Conservation (phyloP, 2,113 vertebrate genomes). For the Sterna hirundo region DNA sequence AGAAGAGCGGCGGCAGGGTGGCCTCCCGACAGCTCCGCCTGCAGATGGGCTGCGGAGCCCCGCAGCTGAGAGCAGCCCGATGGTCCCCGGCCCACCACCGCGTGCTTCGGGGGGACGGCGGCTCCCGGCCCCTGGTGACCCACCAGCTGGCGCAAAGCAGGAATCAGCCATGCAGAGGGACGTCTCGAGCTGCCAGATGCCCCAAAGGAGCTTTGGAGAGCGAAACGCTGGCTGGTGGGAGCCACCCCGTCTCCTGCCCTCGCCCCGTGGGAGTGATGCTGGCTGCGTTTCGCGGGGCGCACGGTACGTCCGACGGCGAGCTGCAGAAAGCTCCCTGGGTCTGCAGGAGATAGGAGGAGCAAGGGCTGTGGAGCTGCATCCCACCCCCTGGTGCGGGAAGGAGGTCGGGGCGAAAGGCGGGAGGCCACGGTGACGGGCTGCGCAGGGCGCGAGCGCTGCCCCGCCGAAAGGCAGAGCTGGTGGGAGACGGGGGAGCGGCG, state of each 20-base stretch:
- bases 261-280: fast-evolving
- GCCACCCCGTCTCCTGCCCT: background rate
- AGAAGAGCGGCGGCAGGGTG: background rate
- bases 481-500: background rate
- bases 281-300: background rate
- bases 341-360: background rate
- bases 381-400: fast-evolving
- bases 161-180: background rate
- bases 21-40: background rate
- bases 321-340: background rate
- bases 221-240: background rate
- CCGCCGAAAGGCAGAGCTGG: background rate
- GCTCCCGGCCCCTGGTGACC: background rate
- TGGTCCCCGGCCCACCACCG: background rate
- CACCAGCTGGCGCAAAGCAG: background rate
- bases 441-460: background rate
- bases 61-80: background rate
- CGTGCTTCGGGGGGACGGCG: fast-evolving
- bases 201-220: background rate
- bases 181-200: background rate
- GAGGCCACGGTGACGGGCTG: background rate
- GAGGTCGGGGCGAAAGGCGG: background rate
- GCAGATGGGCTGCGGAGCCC: background rate
- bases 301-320: fast-evolving
- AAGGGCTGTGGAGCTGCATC: background rate